Base-by-base conservation (phyloP, 2,888 invertebrate species). In the Rapana venosa region DNA sequence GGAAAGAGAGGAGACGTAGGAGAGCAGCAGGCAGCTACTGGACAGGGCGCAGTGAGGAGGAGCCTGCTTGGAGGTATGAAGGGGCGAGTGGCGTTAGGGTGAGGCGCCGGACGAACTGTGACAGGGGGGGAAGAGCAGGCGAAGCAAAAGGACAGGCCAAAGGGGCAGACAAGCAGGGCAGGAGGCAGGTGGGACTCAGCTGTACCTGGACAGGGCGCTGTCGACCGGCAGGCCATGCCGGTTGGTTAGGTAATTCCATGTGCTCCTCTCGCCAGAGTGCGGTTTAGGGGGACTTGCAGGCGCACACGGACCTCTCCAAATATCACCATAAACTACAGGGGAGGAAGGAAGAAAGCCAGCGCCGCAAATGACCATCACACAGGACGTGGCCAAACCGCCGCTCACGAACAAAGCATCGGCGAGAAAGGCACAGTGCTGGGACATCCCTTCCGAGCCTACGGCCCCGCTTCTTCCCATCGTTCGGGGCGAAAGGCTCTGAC, bases 161-260 rank as follows among this genome's bases (percentile, higher is more conserved):
- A 66, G 66, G 26, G 66, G 26, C 20, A 66, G 66, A 13, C 20
- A 66, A 13, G 26, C 20, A 66, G 66, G 17, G 66, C 17, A 26
- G 26, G 66, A 61, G 61, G 66, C 17, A 20, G 30, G 32, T 15
- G 13, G 32, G n/a, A 58, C 61, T 66, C 66, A 91, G 2, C 90
- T 90, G n/a, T 84, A 90, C 91, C 91, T 89, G 87, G 88, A 79
- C 81, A 1, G 91, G 88, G 66, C 83, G 87, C 87, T 91, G 81
- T 91, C 90, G 32, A 90, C 90, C 87, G 91, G 88, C 91, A 91
- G n/a, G 90, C 91, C 91, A 91, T 91, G 90, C 88, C 87, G 77
- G 85, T 88, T 90, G 74, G 88, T 56, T n/a, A 58, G 90, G 66
- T 66, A 88, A 81, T 77, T 87, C 61, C 85, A 88, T 87, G 90